Conservation (phyloP, 2,888 invertebrate species). For the Xiphydria camelus region DNA sequence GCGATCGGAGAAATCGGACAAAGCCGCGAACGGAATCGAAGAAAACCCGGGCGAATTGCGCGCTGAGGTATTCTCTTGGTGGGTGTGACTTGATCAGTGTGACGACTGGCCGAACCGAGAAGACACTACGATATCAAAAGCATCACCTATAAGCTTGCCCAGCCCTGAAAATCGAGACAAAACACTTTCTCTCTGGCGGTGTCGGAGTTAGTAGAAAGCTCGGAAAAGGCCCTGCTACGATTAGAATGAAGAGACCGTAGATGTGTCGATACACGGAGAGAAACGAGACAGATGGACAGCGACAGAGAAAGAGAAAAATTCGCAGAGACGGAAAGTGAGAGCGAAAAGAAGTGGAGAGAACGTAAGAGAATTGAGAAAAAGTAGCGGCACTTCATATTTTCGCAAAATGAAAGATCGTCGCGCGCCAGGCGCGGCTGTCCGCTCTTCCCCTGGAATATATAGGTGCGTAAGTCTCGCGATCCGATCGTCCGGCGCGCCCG, state of each 20-base stretch:
- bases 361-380: slow-evolving; percentile 9
- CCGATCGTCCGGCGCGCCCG: too few relatives aligned
- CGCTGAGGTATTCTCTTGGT: too few relatives aligned
- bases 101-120: too few relatives aligned
- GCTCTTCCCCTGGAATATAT: too few relatives aligned
- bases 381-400: slow-evolving; percentile 37
- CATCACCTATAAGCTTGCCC: slow-evolving; percentile 44
- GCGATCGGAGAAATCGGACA: too few relatives aligned
- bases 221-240: slow-evolving; percentile 29
- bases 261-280: too few relatives aligned
- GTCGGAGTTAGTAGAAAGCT: slow-evolving; percentile 45
- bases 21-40: too few relatives aligned
- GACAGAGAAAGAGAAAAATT: slow-evolving; percentile 4
- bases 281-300: neutral
- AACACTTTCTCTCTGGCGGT: slow-evolving; percentile 22
- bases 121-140: neutral
- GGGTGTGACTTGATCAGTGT: too few relatives aligned
- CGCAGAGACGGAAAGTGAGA: slow-evolving; percentile 1
- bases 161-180: slow-evolving; percentile 44
- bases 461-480: too few relatives aligned
- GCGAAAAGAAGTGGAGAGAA: neutral
- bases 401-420: slow-evolving; percentile 4
- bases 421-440: too few relatives aligned
- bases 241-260: slow-evolving; percentile 27
- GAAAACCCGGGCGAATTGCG: too few relatives aligned